Conservation (phyloP, 2,888 invertebrate species). For the Hedya salicella region DNA sequence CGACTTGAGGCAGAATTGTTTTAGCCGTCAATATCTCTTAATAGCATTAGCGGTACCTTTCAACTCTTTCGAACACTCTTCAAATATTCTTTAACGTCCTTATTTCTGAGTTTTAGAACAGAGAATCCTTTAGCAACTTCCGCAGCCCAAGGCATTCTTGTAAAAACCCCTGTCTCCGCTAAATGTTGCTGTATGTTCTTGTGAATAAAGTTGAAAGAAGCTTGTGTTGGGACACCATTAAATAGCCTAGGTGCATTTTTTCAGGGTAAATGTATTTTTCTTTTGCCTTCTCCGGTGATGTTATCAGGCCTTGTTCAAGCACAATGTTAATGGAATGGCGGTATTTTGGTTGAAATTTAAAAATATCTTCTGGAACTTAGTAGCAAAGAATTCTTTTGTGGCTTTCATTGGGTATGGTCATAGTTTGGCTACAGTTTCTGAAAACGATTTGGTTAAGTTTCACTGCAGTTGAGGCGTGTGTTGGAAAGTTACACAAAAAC, state of each 20-base stretch:
- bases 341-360: conserved; percentile 22
- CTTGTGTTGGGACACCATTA: not conserved
- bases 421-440: not conserved
- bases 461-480: too few species aligned
- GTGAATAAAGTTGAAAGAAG: conserved; percentile 7
- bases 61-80: conserved; percentile 31
- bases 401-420: not conserved
- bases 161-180: not conserved
- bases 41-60: conserved; percentile 44
- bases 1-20: conserved; percentile 44
- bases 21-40: conserved; percentile 43
- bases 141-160: conserved; percentile 3
- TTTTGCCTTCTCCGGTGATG: conserved; percentile 17
- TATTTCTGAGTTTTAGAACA: not conserved
- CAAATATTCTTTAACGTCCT: not conserved
- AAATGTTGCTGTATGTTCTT: not conserved
- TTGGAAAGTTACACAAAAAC: too few species aligned
- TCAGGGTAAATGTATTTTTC: conserved; percentile 33
- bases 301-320: conserved; percentile 28
- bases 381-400: conserved; percentile 6
- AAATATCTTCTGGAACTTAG: conserved; percentile 5
- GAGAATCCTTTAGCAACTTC: not conserved
- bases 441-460: too few species aligned
- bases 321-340: conserved; percentile 25
- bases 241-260: conserved; percentile 32